These are phyloP conservation scores for Eupithecia dodoneata DNA, from an alignment of 2,888 invertebrate species.

Conservation along the genomic window DNA sequence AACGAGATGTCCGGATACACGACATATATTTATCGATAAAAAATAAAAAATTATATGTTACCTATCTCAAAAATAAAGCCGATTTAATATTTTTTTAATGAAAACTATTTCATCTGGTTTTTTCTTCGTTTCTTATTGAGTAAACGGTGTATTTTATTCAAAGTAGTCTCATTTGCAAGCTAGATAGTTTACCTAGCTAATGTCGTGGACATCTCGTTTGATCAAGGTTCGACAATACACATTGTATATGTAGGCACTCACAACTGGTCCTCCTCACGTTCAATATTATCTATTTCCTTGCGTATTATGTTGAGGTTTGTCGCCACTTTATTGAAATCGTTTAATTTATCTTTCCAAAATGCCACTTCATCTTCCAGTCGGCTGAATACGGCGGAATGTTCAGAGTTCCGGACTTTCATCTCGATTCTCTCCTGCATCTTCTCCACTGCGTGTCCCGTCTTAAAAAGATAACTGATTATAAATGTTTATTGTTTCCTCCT, in stretches of 20 bases:
- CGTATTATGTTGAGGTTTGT: background rate
- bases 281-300: background rate
- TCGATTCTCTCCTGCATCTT: background rate
- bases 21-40: no score
- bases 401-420: background rate
- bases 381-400: background rate
- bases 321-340: background rate
- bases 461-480: background rate
- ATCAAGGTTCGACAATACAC: no score
- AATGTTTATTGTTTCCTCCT: background rate
- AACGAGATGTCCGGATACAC: no score
- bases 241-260: background rate
- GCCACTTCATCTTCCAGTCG: background rate
- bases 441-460: background rate
- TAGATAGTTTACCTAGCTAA: no score
- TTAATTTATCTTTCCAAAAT: background rate
- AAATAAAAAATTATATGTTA: no score
- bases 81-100: no score
- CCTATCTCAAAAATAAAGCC: no score
- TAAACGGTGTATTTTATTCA: no score
- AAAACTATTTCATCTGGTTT: no score
- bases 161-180: no score
- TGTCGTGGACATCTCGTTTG: no score
- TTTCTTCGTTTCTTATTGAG: no score
- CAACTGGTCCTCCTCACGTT: background rate